phyloP scores from a whole-genome alignment of 2,888 invertebrate species.

The Nasonia oneida region DNA sequence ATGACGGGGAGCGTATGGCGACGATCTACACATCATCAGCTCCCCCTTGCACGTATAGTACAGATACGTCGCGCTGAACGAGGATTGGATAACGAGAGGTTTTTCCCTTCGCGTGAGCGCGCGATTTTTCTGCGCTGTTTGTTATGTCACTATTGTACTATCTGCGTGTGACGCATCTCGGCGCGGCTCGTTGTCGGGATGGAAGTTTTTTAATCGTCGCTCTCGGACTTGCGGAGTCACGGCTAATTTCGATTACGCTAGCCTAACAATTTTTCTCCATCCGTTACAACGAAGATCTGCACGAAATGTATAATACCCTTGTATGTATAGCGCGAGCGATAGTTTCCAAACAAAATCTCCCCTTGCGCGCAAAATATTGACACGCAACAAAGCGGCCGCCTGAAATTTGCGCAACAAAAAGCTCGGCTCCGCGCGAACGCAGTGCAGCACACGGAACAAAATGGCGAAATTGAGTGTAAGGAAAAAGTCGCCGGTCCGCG shows the following conservation, averaged over 20 bases:
- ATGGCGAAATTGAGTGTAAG: conserved; percentile 60
- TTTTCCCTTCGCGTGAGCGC: conserved; percentile 6
- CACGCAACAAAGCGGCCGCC: conserved; percentile 9
- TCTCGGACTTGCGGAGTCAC: background rate
- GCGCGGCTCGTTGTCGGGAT: too few species aligned
- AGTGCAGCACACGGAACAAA: conserved; percentile 35
- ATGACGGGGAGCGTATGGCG: background rate
- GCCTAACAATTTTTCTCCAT: background rate
- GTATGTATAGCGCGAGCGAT: background rate
- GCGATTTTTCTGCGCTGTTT: background rate
- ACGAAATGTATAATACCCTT: background rate
- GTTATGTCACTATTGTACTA: background rate
- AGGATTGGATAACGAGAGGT: conserved; percentile 38
- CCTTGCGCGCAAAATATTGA: conserved; percentile 47
- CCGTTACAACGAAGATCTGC: background rate
- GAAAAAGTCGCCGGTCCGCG: conserved; percentile 36
- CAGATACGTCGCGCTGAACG: background rate
- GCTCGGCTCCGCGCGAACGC: background rate
- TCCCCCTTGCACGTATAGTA: background rate
- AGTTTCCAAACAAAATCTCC: conserved; percentile 23
- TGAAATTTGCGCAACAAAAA: conserved; percentile 23
- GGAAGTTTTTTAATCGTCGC: too few species aligned
- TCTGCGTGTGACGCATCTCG: background rate
- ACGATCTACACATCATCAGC: background rate
- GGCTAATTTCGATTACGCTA: background rate